Evolutionary conservation across 2,113 vertebrate species (phyloP).

Genomic region (Oxyruncus cristatus): DNA sequence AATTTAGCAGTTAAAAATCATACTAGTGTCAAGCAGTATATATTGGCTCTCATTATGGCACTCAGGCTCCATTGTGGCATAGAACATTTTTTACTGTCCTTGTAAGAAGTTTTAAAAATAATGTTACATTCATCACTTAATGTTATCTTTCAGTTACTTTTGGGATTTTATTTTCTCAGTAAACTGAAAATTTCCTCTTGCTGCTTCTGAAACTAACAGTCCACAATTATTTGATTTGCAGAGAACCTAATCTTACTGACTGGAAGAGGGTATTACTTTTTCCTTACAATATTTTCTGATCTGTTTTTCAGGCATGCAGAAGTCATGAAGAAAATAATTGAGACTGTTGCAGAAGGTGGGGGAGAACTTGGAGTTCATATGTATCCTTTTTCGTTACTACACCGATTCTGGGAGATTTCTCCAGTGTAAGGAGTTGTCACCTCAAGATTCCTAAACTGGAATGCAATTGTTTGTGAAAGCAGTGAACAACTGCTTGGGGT

Average conservation of each 20-base stretch:
- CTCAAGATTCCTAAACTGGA: background rate
- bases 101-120: background rate
- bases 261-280: background rate
- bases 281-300: background rate
- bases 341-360: slow-evolving; percentile 97
- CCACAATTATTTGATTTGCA: background rate
- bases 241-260: background rate
- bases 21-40: background rate
- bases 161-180: background rate
- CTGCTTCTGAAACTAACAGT: background rate
- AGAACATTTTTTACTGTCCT: background rate
- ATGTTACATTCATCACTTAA: background rate
- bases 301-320: slow-evolving; percentile 90
- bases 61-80: background rate
- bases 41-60: background rate
- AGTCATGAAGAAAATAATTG: slow-evolving; percentile 99
- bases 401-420: background rate
- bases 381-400: slow-evolving; percentile 86
- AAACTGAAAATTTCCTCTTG: background rate
- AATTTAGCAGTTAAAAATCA: background rate
- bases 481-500: background rate
- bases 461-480: background rate
- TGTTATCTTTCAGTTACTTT: background rate
- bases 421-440: background rate
- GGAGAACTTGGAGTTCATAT: slow-evolving; percentile 98